Evolutionary conservation across 2,113 vertebrate genomes (phyloP), one percentile per base, ranked within the genome.

Genomic region (Cariama cristata): DNA sequence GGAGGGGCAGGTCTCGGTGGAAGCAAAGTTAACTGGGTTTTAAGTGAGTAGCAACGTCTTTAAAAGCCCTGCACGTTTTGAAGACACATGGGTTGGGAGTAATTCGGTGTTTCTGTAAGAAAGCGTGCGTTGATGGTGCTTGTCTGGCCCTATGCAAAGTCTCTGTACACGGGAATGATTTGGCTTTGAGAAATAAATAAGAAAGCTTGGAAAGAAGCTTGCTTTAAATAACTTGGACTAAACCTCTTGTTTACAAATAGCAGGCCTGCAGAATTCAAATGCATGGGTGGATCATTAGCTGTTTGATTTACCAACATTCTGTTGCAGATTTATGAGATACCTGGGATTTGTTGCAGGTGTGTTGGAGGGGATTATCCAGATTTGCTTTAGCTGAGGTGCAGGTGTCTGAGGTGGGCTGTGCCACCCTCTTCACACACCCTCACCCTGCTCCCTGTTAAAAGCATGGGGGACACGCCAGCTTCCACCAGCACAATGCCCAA

Each of bases 111-210:
- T 62, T 45, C n/a, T 14, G 23, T 59, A 4, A 44, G 86, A 27
- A 52, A 42, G 22, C 0, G 13, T 2, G 6, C 4, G 0, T 11
- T 47, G 68, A 13, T 2, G 23, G 22, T 23, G 42, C 30, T 71
- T 21, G 19, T 12, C 28, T 42, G 60, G 80, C 52, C 58, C 32
- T 3, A 3, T 10, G 28, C 59, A 5, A 52, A 12, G 21, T 42
- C 66, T 56, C 28, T 0, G 0, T 33, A 19, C 1, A 0, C 21
- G 38, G 56, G 53, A 82, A 27, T 17, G 40, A n/a, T 67, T 14
- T 60, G 71, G 66, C 69, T 38, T n/a, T 45, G 62, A 60, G 58
- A 73, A 86, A 53, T 55, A 24, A 64, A 28, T 44, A 11, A 17
- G 40, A 67, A 72, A 91, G 28, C 4, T 6, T 2, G 22, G 4